phyloP scores from a whole-genome alignment of 30 jellyfish, hydroid and myxozoan genomes.

The Catostylus mosaicus region DNA sequence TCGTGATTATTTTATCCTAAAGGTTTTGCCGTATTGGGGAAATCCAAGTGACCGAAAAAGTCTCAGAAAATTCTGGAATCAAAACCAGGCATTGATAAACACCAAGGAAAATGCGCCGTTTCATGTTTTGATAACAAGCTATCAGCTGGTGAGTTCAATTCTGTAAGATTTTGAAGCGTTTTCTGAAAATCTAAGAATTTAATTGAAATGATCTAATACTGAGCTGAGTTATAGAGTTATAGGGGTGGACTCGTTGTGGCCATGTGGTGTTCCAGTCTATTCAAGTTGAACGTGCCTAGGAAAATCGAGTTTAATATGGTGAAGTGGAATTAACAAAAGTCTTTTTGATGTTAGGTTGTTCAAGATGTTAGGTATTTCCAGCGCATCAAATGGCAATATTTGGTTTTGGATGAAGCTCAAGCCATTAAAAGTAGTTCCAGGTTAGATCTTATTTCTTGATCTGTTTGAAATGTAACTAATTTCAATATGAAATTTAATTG shows the following conservation, averaged over 20 bases:
- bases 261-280: no score
- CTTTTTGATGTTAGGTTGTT: constrained; percentile 62
- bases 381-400: constrained; percentile 96
- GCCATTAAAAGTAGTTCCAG: constrained; percentile 98
- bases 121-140: constrained; percentile 97
- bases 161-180: neutral
- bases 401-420: constrained; percentile 98
- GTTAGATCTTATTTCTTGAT: constrained; percentile 28
- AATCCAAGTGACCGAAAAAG: constrained; percentile 95
- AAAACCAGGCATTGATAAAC: constrained; percentile 73
- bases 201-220: no score
- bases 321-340: no score
- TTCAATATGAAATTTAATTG: no score
- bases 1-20: no score
- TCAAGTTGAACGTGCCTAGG: no score
- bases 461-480: constrained; percentile 5
- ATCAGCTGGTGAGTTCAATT: constrained; percentile 86
- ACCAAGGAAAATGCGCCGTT: constrained; percentile 93
- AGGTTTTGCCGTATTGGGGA: constrained; percentile 99
- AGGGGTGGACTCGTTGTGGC: no score
- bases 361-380: constrained; percentile 96
- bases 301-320: no score
- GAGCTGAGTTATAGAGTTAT: no score
- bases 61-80: constrained; percentile 88
- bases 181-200: no score